Percentiles rank a stretch among this genome's conserved stretches.
Evolutionary conservation across 2,113 vertebrate species (phyloP).

Genomic region (Equus przewalskii): DNA sequence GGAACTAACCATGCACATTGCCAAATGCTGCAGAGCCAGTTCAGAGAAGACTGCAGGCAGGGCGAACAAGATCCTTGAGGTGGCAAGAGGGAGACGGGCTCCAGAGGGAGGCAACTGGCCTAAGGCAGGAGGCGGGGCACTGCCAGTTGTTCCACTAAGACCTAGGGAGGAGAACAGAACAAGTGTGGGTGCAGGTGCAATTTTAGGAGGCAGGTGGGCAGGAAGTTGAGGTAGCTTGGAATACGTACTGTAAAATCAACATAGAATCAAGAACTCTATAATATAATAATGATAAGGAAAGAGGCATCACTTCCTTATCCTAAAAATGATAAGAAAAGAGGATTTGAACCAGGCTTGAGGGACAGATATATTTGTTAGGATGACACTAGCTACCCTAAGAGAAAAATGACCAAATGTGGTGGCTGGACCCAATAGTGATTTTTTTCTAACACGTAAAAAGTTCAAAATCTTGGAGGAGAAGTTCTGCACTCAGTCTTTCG

Average conservation of each 20-base stretch:
- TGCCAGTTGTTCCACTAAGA: not conserved
- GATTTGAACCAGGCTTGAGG: not conserved
- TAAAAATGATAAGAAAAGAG: not conserved
- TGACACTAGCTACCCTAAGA: not conserved
- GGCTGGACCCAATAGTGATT: not conserved
- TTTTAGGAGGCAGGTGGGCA: not conserved
- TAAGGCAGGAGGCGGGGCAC: not conserved
- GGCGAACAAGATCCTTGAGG: not conserved
- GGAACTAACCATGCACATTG: not conserved
- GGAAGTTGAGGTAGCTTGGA: not conserved
- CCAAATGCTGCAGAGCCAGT: not conserved
- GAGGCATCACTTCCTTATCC: not conserved
- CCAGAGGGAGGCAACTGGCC: not conserved
- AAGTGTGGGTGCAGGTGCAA: not conserved
- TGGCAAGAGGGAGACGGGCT: not conserved
- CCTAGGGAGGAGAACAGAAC: not conserved
- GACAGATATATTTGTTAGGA: not conserved
- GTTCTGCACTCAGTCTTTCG: not conserved
- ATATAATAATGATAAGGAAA: not conserved
- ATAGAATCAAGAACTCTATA: not conserved
- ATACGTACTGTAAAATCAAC: not conserved
- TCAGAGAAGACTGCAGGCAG: not conserved
- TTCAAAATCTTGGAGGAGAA: not conserved
- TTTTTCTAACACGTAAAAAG: not conserved
- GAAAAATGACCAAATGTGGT: not conserved